Base-by-base conservation (phyloP, 2,797 vertebrate species). In the Notamacropus eugenii region DNA sequence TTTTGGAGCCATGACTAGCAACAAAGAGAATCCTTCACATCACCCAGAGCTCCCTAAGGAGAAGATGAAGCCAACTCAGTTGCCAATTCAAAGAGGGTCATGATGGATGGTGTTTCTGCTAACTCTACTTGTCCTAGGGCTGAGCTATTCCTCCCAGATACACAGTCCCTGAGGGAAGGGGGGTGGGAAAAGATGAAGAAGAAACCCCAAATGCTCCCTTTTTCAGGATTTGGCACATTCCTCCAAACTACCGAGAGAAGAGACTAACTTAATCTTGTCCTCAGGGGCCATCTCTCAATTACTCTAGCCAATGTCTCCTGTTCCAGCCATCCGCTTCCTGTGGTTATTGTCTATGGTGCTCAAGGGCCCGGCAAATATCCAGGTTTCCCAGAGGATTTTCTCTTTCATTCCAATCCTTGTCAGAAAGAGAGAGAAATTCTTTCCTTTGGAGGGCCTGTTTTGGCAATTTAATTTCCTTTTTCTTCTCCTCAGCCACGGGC, bases 1-100 rank as follows among this genome's bases (percentile, higher is more conserved):
- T 82, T 46, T 82, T 82, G 74, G 22, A 82, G 22, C 22, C 74
- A 22, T 46, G 74, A 82, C 46, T 82, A 82, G 24, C 40, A 87
- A 87, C 8, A 11, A 74, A 40, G n/a, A 40, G n/a, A 74, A 74
- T 74, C 40, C 74, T 87, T 87, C n/a, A 82, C 74, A 24, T 46
- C 74, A 40, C 40, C 22, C 40, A 87, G 74, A 87, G 22, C 22
- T 92, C 50, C 58, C 19, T 29, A 50, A 28, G 90, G 27, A 16
- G 28, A 90, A 92, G 31, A 5, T 93, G n/a, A 46, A 82, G 90
- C 91, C 13, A 90, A 82, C 34, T 54, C 40, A 74, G 29, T 34
- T 93, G 93, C 52, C 91, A 31, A 87, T n/a, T 6, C 57, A 97
- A 13, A 90, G 62, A 93, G 27, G 16, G 52, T 96, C 34, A 56